Evolutionary conservation across 1,140 invertebrate species (phyloP), one percentile per base, ranked within the genome.

Genomic region (Macrocentrus cingulum): DNA sequence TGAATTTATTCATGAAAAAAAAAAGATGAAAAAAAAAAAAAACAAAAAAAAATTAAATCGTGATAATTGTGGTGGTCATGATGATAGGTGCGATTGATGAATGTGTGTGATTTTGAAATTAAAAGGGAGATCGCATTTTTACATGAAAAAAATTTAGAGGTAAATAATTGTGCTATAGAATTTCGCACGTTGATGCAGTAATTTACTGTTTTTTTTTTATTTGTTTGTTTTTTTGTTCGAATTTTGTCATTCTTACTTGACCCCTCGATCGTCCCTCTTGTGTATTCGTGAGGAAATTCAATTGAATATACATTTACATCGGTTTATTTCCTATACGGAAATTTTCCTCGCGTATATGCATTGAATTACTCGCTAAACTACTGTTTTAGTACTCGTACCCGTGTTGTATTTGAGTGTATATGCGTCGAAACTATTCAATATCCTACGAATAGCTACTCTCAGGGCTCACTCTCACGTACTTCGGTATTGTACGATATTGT

Each of bases 241-340:
- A n/a, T n/a, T n/a, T n/a, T n/a, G n/a, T n/a, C n/a, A n/a, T n/a
- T n/a, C n/a, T n/a, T n/a, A n/a, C n/a, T n/a, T n/a, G n/a, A n/a
- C 11, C 15, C 18, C 36, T 51, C 56, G 37, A 51, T 25, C 56
- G 56, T 58, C 56, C 56, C 56, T 58, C 46, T 58, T 51, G 42
- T 36, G n/a, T n/a, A n/a, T n/a, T n/a, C n/a, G 44, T 18, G 18
- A n/a, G n/a, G n/a, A n/a, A n/a, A n/a, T n/a, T n/a, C 20, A 25
- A 20, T 19, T 18, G 29, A 46, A 46, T 46, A 46, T 46, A 39
- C 2, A 4, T 39, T 39, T 39, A n/a, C n/a, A n/a, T n/a, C n/a
- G n/a, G n/a, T n/a, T n/a, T n/a, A n/a, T n/a, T 39, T 39, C 16
- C 16, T 39, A 39, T 39, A 2, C n/a, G n/a, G n/a, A n/a, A n/a